Percentiles rank a stretch among this genome's conserved stretches.
These are phyloP conservation scores for Bradypodion pumilum DNA, from an alignment of 2,797 vertebrate species.

Conservation along the genomic window DNA sequence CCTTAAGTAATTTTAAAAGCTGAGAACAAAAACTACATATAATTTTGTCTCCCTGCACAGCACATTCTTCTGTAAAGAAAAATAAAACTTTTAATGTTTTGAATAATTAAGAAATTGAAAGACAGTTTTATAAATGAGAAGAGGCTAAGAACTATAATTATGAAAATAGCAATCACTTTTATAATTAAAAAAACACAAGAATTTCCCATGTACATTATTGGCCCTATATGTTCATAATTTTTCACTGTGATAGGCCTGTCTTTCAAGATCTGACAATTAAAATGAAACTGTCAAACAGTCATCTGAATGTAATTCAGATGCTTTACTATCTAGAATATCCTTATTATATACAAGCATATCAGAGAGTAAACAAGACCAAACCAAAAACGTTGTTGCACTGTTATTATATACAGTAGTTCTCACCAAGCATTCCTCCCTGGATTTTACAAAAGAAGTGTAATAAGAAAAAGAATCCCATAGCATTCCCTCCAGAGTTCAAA, in stretches of 20 bases:
- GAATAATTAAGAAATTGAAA: slow-evolving; percentile 14
- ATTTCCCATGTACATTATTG: background rate
- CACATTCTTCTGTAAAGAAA: slow-evolving; percentile 1
- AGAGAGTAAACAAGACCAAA: too few relatives aligned
- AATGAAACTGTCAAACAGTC: background rate
- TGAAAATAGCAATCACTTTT: background rate
- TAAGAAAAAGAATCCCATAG: background rate
- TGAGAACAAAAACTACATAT: background rate
- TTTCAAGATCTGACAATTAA: slow-evolving; percentile 1
- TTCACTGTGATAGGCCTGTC: background rate
- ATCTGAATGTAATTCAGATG: background rate
- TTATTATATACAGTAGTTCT: too few relatives aligned
- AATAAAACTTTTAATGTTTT: slow-evolving; percentile 1
- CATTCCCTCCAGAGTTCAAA: too few relatives aligned
- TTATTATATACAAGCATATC: too few relatives aligned
- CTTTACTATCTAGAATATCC: background rate
- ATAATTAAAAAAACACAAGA: background rate
- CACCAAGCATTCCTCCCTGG: background rate
- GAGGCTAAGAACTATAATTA: slow-evolving; percentile 1
- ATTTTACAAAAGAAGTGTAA: background rate
- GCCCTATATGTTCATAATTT: background rate
- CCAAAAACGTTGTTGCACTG: too few relatives aligned
- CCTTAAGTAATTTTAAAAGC: slow-evolving; percentile 3
- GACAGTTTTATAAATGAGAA: slow-evolving; percentile 22
- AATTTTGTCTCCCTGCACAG: slow-evolving; percentile 4